Evolutionary conservation across 2,888 invertebrate genomes (phyloP).

Genomic region (Rhamphomyia laevipes): DNA sequence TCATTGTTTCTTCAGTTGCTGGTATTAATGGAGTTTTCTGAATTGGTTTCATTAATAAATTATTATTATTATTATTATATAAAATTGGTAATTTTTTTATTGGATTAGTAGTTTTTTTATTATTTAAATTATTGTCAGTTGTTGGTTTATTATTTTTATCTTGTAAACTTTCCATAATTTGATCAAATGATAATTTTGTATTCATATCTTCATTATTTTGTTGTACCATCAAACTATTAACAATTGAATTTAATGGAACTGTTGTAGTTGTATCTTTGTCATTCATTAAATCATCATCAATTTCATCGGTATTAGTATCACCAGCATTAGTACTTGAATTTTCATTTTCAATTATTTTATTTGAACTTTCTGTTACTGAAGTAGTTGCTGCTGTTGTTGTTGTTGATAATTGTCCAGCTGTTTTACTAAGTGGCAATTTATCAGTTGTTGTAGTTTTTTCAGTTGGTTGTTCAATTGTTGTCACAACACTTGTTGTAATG

Average conservation of each 20-base stretch:
- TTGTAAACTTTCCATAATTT: conserved; percentile 30
- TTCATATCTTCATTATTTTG: conserved; percentile 23
- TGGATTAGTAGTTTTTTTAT: conserved; percentile 14
- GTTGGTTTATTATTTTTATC: conserved; percentile 12
- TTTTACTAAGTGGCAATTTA: background rate
- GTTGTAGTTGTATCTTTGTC: background rate
- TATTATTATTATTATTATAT: background rate
- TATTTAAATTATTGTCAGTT: conserved; percentile 15
- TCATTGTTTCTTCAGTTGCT: conserved; percentile 10
- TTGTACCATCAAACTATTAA: background rate
- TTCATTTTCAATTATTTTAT: background rate
- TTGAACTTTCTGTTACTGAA: conserved; percentile 6
- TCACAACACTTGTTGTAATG: conserved; percentile 8
- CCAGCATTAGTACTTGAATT: background rate
- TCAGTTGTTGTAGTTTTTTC: background rate
- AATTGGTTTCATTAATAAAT: background rate
- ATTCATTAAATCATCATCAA: background rate
- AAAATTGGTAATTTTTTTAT: conserved; percentile 11
- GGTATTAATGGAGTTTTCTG: background rate
- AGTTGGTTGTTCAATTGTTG: background rate
- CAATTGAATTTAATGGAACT: background rate
- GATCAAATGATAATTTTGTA: conserved; percentile 30
- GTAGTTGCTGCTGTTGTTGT: conserved; percentile 4
- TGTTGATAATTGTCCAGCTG: conserved; percentile 1
- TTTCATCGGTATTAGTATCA: conserved; percentile 5